Evolutionary conservation across 2,888 invertebrate species (phyloP).

Genomic region (Hydroisotoma schaefferi): DNA sequence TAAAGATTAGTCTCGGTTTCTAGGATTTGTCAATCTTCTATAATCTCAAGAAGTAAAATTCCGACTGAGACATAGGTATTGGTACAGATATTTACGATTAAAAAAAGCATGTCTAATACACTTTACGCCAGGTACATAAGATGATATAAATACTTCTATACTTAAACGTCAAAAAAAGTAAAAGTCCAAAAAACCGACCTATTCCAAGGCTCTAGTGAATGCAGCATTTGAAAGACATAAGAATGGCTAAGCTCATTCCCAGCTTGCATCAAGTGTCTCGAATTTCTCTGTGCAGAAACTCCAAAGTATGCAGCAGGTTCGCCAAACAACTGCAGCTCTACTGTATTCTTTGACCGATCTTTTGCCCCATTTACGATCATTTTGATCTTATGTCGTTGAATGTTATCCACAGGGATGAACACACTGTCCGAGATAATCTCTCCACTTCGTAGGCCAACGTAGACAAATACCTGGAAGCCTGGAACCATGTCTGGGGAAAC

Average conservation of each 20-base stretch:
- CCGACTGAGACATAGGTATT: too few relatives aligned
- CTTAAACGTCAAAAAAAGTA: not conserved
- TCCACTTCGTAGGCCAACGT: conserved; percentile 53
- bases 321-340: conserved; percentile 55
- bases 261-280: conserved; percentile 50
- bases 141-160: too few relatives aligned
- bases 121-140: too few relatives aligned
- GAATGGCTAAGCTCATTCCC: conserved; percentile 53
- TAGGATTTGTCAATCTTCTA: too few relatives aligned
- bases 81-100: too few relatives aligned
- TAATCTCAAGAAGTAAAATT: too few relatives aligned
- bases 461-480: conserved; percentile 57
- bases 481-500: conserved; percentile 60
- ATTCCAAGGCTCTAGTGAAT: conserved; percentile 51
- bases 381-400: conserved; percentile 55
- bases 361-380: conserved; percentile 58
- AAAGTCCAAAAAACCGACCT: conserved; percentile 17
- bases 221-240: conserved; percentile 50
- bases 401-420: conserved; percentile 57
- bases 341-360: conserved; percentile 57
- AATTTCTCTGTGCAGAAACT: conserved; percentile 52
- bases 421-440: conserved; percentile 57
- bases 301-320: conserved; percentile 58
- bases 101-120: too few relatives aligned
- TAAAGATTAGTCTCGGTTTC: too few relatives aligned